These are phyloP conservation scores for Parasteatoda lunata DNA, from an alignment of 2,888 invertebrate species.

Conservation along the genomic window DNA sequence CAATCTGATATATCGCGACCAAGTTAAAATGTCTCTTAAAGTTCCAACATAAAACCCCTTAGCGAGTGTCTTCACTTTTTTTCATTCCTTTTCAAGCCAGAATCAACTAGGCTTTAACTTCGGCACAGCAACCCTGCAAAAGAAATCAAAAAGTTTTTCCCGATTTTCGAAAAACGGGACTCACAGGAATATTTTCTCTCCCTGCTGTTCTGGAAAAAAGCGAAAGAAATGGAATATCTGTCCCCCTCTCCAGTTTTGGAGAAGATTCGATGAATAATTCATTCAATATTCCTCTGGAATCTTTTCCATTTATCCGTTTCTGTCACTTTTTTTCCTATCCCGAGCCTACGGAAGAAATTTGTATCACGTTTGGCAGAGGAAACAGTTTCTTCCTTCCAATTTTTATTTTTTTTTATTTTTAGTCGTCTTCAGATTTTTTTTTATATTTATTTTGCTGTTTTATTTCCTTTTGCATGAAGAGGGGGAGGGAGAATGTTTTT, in stretches of 20 bases:
- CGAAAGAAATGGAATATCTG: conserved; percentile 67
- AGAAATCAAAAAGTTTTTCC: conserved; percentile 67
- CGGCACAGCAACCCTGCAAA: conserved; percentile 48
- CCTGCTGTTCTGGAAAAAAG: conserved; percentile 41
- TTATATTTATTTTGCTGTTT: conserved; percentile 1
- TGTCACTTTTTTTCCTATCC: conserved; percentile 61
- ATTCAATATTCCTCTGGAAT: conserved; percentile 67
- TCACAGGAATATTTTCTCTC: conserved; percentile 46
- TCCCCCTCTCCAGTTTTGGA: conserved; percentile 40
- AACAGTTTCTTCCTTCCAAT: conserved; percentile 25
- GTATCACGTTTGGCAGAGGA: conserved; percentile 66
- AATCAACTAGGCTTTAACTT: conserved; percentile 42
- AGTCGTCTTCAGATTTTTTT: conserved; percentile 26
- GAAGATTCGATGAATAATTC: conserved; percentile 66
- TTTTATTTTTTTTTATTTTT: conserved; percentile 27
- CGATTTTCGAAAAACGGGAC: conserved; percentile 43
- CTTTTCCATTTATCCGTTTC: conserved; percentile 68
- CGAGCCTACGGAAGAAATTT: conserved; percentile 62
- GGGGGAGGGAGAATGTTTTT: neutral
- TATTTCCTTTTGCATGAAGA: conserved; percentile 23
- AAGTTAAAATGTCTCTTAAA: conserved; percentile 21
- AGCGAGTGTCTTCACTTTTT: conserved; percentile 13
- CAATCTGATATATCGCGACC: neutral
- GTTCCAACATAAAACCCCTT: conserved; percentile 17
- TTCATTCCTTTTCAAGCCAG: conserved; percentile 8